Conservation (phyloP, 2,888 invertebrate species). For the Melanostoma mellinum region DNA sequence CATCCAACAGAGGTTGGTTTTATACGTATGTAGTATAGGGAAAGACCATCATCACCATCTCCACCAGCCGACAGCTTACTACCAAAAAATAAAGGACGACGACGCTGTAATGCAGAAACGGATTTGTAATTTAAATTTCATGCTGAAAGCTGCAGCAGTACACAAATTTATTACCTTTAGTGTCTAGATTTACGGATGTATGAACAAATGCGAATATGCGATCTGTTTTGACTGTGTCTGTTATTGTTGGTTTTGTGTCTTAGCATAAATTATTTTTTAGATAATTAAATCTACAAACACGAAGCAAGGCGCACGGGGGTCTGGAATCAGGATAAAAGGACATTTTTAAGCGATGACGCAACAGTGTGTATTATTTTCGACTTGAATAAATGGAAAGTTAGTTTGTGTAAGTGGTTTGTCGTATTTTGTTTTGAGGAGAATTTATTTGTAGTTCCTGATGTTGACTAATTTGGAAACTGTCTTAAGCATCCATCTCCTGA, state of each 20-base stretch:
- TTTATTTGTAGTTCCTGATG: no score
- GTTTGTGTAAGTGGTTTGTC: no score
- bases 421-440: no score
- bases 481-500: no score
- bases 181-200: constrained; percentile 61
- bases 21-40: not conserved
- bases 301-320: no score
- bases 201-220: constrained; percentile 54
- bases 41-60: constrained; percentile 25
- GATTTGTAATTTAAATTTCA: constrained; percentile 71
- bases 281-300: constrained; percentile 26
- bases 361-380: no score
- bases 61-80: constrained; percentile 48
- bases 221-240: constrained; percentile 44
- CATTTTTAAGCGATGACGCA: no score
- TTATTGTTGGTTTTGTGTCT: constrained; percentile 37
- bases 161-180: constrained; percentile 61
- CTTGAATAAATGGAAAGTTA: no score
- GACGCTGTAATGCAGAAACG: constrained; percentile 57
- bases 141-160: constrained; percentile 67
- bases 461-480: no score
- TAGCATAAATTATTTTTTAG: constrained; percentile 53
- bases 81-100: constrained; percentile 49
- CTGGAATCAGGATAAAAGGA: no score
- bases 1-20: constrained; percentile 1